Conservation (phyloP, 2,113 vertebrate genomes). For the Microcebus murinus region DNA sequence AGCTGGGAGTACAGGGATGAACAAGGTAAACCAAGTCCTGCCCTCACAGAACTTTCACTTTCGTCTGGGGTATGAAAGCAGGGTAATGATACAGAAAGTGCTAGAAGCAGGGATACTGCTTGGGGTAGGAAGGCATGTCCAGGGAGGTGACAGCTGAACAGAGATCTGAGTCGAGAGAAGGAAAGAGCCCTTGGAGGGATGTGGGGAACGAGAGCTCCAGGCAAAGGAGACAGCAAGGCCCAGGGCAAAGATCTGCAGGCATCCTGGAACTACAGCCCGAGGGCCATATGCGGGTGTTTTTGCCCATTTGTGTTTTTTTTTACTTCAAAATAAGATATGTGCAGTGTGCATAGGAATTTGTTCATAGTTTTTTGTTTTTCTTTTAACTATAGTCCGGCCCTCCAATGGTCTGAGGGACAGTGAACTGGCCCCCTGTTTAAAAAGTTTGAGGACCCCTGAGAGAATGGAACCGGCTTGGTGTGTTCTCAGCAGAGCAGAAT, state of each 20-base stretch:
- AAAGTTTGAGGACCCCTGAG: background rate
- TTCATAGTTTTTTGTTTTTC: no score
- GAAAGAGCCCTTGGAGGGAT: accelerated
- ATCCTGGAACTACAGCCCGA: no score
- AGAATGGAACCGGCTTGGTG: background rate
- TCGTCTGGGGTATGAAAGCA: background rate
- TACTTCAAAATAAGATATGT: no score
- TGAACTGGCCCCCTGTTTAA: no score
- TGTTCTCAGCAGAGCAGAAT: background rate
- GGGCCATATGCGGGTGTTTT: no score
- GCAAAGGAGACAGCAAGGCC: no score
- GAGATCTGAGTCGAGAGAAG: background rate
- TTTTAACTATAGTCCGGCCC: no score
- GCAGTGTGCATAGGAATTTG: no score
- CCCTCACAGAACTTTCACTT: background rate
- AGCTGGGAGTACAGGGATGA: background rate
- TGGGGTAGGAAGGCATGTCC: accelerated
- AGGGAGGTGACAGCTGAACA: background rate
- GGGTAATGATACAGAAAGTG: background rate
- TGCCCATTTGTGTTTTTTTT: no score
- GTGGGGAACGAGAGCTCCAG: background rate
- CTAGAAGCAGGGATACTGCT: background rate
- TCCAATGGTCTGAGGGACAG: no score
- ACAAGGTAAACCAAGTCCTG: no score
- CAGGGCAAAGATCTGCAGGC: background rate